Evolutionary conservation across 2,888 invertebrate genomes (phyloP).

Genomic region (Lepidonotus clava): DNA sequence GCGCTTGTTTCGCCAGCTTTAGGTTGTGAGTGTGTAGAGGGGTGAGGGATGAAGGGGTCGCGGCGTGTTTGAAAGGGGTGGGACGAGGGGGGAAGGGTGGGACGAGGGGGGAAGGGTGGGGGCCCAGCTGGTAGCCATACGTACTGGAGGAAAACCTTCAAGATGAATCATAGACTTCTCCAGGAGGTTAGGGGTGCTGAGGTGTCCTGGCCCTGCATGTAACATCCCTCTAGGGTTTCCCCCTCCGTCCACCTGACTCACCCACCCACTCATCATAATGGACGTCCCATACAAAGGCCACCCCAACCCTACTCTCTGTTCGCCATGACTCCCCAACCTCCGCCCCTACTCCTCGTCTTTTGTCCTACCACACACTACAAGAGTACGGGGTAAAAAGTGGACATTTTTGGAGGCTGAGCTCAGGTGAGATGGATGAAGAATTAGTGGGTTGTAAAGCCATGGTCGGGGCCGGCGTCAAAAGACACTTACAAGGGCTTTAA

Average conservation of each 20-base stretch:
- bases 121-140: constrained; percentile 1
- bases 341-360: too few species aligned
- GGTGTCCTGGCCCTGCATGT: background rate
- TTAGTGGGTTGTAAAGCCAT: too few species aligned
- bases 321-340: too few species aligned
- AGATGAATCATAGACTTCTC: background rate
- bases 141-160: constrained; percentile 1
- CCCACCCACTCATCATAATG: too few species aligned
- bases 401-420: too few species aligned
- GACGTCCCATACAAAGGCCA: too few species aligned
- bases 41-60: background rate
- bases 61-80: background rate
- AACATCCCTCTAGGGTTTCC: constrained; percentile 1
- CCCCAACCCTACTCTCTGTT: too few species aligned
- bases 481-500: background rate
- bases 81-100: background rate
- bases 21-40: background rate
- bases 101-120: background rate
- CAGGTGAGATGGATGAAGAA: too few species aligned
- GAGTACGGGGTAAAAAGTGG: too few species aligned
- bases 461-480: background rate
- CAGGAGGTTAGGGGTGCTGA: background rate
- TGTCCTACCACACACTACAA: too few species aligned
- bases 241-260: background rate
- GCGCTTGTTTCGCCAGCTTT: background rate